Evolutionary conservation across 64 coral and sea anemone genomes (phyloP).

Genomic region (Hydrozoanthus tunicans): DNA sequence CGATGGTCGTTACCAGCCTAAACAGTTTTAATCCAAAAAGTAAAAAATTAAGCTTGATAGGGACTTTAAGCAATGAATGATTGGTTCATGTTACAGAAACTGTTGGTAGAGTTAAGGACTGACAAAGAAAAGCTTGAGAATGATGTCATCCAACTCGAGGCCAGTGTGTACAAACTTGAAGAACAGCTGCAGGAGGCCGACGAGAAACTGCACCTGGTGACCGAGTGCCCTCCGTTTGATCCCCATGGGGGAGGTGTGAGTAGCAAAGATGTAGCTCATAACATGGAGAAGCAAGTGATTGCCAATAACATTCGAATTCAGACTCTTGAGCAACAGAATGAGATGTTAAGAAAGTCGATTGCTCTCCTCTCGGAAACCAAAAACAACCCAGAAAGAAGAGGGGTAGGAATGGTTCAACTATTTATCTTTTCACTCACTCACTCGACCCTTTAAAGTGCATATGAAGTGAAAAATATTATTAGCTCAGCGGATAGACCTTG

Average conservation of each 20-base stretch:
- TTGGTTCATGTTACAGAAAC: constrained; percentile 46
- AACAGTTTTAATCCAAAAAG: not conserved
- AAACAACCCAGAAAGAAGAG: constrained; percentile 58
- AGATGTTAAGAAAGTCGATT: constrained; percentile 89
- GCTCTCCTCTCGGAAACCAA: constrained; percentile 60
- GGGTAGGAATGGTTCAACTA: constrained; percentile 3
- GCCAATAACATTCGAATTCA: constrained; percentile 90
- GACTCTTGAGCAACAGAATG: constrained; percentile 87
- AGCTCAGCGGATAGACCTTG: too few species aligned
- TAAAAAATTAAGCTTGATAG: too few species aligned
- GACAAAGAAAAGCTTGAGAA: constrained; percentile 75
- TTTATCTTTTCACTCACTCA: not conserved
- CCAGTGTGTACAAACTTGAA: constrained; percentile 47
- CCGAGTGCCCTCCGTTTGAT: constrained; percentile 77
- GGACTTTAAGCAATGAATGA: too few species aligned
- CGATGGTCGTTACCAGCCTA: too few species aligned
- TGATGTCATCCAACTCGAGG: constrained; percentile 64
- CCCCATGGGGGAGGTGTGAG: constrained; percentile 53
- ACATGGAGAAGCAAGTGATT: constrained; percentile 95
- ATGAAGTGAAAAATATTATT: not conserved
- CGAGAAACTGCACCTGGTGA: constrained; percentile 81
- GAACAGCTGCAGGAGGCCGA: constrained; percentile 68
- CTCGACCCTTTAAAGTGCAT: not conserved
- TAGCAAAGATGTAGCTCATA: constrained; percentile 72
- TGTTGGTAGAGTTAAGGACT: constrained; percentile 66